Evolutionary conservation across 2,888 invertebrate genomes (phyloP).

Genomic region (Ctenicera cuprea): DNA sequence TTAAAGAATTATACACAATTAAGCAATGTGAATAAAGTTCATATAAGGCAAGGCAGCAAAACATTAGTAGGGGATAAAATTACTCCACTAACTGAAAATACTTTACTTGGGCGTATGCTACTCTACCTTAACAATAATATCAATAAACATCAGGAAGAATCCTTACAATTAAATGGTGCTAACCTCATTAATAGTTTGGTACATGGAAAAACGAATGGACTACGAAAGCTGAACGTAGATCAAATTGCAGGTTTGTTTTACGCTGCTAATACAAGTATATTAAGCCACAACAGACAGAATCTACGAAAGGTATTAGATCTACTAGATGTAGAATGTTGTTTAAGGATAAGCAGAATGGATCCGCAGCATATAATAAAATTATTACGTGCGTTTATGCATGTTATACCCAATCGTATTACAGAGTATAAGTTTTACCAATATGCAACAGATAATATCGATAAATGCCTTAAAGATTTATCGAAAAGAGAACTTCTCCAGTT

Average conservation of each 20-base stretch:
- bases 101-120: constrained; percentile 52
- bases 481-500: constrained; percentile 67
- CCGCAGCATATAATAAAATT: constrained; percentile 62
- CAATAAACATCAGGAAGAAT: constrained; percentile 15
- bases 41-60: constrained; percentile 15
- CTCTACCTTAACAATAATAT: constrained; percentile 48
- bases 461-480: constrained; percentile 58
- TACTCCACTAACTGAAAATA: constrained; percentile 45
- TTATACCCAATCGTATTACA: constrained; percentile 65
- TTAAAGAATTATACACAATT: constrained; percentile 24
- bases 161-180: constrained; percentile 10
- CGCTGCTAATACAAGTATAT: constrained; percentile 37
- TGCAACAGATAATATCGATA: constrained; percentile 62
- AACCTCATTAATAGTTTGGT: constrained; percentile 41
- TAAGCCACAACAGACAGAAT: constrained; percentile 47
- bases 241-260: constrained; percentile 50
- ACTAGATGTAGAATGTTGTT: constrained; percentile 67
- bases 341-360: constrained; percentile 60
- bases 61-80: constrained; percentile 42
- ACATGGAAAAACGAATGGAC: constrained; percentile 33
- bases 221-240: constrained; percentile 46
- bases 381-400: constrained; percentile 64
- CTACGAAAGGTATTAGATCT: constrained; percentile 60
- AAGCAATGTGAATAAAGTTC: constrained; percentile 9
- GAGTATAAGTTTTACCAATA: constrained; percentile 64